Percentiles rank a stretch among this genome's conserved stretches.
Conservation (phyloP, 2,113 vertebrate species). For the Amphiprion percula region DNA sequence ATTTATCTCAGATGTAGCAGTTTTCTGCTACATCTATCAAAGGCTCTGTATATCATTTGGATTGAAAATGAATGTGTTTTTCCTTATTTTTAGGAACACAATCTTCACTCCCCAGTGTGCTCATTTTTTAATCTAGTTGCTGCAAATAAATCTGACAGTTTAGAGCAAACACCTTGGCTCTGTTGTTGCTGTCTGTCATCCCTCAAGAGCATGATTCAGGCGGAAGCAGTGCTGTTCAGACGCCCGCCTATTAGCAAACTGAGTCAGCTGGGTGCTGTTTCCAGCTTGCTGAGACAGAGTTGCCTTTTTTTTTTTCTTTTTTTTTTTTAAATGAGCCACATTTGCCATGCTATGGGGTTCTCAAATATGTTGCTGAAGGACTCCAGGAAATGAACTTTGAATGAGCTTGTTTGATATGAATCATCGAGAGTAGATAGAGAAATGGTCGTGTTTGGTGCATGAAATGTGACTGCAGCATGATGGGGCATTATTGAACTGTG, state of each 20-base stretch:
- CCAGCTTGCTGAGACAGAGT: constrained; percentile 15
- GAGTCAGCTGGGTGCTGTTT: constrained; percentile 64
- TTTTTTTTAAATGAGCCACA: constrained; percentile 38
- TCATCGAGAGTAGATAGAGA: constrained; percentile 62
- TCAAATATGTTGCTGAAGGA: constrained; percentile 49
- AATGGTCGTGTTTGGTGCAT: constrained; percentile 57
- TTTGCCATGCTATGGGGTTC: constrained; percentile 45
- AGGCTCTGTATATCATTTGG: neutral
- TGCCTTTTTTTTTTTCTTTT: constrained; percentile 15
- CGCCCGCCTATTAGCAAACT: constrained; percentile 44
- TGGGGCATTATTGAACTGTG: constrained; percentile 34
- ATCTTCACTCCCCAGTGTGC: constrained; percentile 1
- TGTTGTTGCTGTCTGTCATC: constrained; percentile 38
- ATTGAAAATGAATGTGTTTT: neutral
- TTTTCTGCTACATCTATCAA: too few relatives aligned
- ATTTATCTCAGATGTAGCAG: neutral
- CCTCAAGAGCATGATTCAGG: constrained; percentile 33
- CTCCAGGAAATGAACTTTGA: constrained; percentile 67
- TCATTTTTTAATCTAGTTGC: constrained; percentile 23
- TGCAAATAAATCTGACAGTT: constrained; percentile 42
- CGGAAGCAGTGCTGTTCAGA: constrained; percentile 34
- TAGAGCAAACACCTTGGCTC: constrained; percentile 24
- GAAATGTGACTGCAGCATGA: constrained; percentile 55
- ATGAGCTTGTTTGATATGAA: constrained; percentile 67
- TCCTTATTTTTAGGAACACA: constrained; percentile 8